Base-by-base conservation (phyloP, 1,140 invertebrate species). In the Drosophila kurseongensis region DNA sequence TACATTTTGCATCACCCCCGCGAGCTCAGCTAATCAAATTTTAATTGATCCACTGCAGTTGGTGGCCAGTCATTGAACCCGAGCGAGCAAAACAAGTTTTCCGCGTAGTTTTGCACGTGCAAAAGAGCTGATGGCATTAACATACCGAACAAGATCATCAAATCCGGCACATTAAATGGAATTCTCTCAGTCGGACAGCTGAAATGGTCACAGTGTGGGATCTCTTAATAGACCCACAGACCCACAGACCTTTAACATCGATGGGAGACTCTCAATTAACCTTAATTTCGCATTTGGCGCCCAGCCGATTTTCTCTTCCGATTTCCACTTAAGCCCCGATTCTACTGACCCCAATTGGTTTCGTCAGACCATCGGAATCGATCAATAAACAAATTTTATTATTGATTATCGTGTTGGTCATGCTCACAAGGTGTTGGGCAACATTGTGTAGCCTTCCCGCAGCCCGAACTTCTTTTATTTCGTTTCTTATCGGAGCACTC, bases 261-360 rank as follows among this genome's bases (percentile, higher is more conserved):
- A 14, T 52, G 41, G 61, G 6, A 38, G 62, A 65, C 32, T 68
- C 67, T 58, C 71, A 83, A 86, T 86, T 83, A 83, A 86, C 79
- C 79, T 66, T 69, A 86, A 82, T 86, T 76, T 76, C 29, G 71
- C 65, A 76, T 36, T 61, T 68, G 83, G 82, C 83, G 66, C 62
- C 79, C 35, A 54, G 41, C 45, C 45, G 56, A 52, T 60, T 60
- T 73, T 72, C 32, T 54, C 44, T 41, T 50, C 32, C 44, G 69
- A 51, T 61, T 63, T 62, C 45, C 63, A 67, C 63, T 67, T 66
- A 68, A 67, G 61, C 60, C 47, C 4, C 29, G 18, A 36, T 69
- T 69, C 65, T 38, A 44, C 27, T 76, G 82, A 77, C 75, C 83
- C 50, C 62, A 88, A 86, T 86, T 72, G 78, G 23, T 35, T 52